A percentile compares a stretch with the other conserved stretches of the same genome.
These are phyloP conservation scores for Microcebus griseorufus DNA, from an alignment of 2,113 vertebrate genomes.

Conservation along the genomic window DNA sequence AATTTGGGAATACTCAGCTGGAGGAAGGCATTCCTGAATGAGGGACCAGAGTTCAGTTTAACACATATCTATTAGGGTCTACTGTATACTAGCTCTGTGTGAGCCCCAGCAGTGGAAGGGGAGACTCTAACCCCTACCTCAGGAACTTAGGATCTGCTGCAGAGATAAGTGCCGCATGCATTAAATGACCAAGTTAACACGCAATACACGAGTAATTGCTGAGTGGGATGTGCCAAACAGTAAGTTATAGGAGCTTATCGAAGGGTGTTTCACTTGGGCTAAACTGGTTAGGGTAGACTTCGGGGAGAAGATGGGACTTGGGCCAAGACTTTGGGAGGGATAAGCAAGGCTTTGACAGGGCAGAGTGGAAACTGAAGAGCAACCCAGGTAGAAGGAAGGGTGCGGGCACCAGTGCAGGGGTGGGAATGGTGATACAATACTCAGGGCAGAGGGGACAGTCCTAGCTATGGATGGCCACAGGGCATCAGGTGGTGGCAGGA, in stretches of 20 bases:
- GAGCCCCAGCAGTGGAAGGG: neutral
- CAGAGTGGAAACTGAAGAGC: neutral
- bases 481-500: neutral
- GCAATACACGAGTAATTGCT: neutral
- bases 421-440: neutral
- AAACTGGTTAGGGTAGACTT: slow-evolving; percentile 31
- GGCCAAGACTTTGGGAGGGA: slow-evolving; percentile 37
- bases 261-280: neutral
- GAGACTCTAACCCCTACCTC: neutral
- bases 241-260: neutral
- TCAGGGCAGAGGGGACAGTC: neutral
- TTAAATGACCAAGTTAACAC: neutral
- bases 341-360: neutral
- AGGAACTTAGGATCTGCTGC: neutral
- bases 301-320: slow-evolving; percentile 13
- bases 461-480: neutral
- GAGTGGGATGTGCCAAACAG: neutral
- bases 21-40: neutral
- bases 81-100: neutral
- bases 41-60: neutral
- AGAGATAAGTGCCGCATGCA: neutral
- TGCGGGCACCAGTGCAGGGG: neutral
- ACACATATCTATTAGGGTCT: neutral
- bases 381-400: neutral
- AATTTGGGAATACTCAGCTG: neutral